phyloP scores from a whole-genome alignment of 1,140 invertebrate species.

The Dendroctonus ponderosae region DNA sequence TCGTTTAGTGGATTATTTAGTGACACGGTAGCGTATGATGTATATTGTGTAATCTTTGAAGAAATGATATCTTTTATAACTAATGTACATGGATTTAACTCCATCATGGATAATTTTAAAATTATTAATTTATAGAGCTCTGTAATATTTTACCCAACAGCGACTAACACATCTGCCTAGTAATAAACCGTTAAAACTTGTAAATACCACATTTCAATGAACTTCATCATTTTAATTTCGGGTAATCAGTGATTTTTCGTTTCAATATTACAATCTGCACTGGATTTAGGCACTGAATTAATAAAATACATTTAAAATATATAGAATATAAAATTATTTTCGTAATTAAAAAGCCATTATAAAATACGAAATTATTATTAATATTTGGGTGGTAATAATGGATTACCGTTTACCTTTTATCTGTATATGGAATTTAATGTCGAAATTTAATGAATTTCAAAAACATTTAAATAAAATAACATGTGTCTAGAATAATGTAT shows the following conservation, averaged over 20 bases:
- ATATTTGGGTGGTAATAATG: constrained; percentile 32
- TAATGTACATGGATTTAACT: too few relatives aligned
- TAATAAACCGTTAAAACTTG: constrained; percentile 30
- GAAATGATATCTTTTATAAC: too few relatives aligned
- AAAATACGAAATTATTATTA: constrained; percentile 34
- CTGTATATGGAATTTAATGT: constrained; percentile 23
- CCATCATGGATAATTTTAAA: too few relatives aligned
- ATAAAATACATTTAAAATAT: constrained; percentile 34
- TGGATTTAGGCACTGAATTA: constrained; percentile 30
- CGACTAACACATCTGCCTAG: constrained; percentile 11
- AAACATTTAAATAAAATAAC: not conserved
- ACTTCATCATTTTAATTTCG: constrained; percentile 33
- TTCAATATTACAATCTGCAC: constrained; percentile 28
- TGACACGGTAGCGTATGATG: not conserved
- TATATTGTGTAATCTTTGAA: not conserved
- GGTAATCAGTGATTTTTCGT: constrained; percentile 30
- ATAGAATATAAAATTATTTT: constrained; percentile 34
- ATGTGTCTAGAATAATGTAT: too few relatives aligned
- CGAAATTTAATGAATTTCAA: constrained; percentile 28
- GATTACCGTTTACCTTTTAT: constrained; percentile 33
- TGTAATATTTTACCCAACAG: not conserved
- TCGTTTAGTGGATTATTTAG: constrained; percentile 12
- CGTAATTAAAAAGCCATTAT: constrained; percentile 33
- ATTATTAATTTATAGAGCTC: too few relatives aligned
- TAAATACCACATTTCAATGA: constrained; percentile 29